Conservation (phyloP, 2,888 invertebrate species). For the Aleiodes testaceus region DNA sequence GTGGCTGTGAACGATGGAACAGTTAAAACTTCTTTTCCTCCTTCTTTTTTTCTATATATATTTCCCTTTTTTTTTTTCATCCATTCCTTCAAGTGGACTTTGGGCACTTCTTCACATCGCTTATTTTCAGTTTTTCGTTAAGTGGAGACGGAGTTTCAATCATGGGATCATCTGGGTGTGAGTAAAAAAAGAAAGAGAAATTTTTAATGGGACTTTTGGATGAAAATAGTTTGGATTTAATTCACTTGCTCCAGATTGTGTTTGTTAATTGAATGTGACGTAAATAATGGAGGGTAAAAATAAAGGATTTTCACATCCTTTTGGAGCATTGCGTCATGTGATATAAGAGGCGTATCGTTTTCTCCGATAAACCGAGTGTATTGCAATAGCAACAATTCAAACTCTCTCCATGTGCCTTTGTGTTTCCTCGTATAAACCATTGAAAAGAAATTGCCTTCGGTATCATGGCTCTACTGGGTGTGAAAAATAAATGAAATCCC, state of each 20-base stretch:
- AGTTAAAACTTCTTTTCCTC: constrained; percentile 15
- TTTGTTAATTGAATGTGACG: constrained; percentile 27
- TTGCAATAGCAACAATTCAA: constrained; percentile 16
- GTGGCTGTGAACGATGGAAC: constrained; percentile 26
- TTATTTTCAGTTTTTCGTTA: constrained; percentile 26
- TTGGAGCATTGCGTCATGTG: not conserved
- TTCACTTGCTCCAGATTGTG: constrained; percentile 33
- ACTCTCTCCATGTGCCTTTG: constrained; percentile 26
- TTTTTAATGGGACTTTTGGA: constrained; percentile 27
- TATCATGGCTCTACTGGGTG: not conserved
- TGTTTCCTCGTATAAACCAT: constrained; percentile 2
- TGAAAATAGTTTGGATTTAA: constrained; percentile 14
- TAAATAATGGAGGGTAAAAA: not conserved
- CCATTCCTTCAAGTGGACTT: constrained; percentile 1
- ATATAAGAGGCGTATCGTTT: not conserved
- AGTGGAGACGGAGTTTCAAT: constrained; percentile 22
- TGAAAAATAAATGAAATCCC: constrained; percentile 1
- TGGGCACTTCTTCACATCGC: not conserved
- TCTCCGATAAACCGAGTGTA: not conserved
- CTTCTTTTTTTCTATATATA: constrained; percentile 10
- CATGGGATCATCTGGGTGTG: not conserved
- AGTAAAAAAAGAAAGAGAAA: not conserved
- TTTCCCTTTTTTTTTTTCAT: not conserved
- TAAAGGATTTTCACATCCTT: constrained; percentile 3
- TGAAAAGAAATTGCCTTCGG: constrained; percentile 34